These are phyloP conservation scores for Coluber constrictor DNA, from an alignment of 2,797 vertebrate species.

Conservation along the genomic window DNA sequence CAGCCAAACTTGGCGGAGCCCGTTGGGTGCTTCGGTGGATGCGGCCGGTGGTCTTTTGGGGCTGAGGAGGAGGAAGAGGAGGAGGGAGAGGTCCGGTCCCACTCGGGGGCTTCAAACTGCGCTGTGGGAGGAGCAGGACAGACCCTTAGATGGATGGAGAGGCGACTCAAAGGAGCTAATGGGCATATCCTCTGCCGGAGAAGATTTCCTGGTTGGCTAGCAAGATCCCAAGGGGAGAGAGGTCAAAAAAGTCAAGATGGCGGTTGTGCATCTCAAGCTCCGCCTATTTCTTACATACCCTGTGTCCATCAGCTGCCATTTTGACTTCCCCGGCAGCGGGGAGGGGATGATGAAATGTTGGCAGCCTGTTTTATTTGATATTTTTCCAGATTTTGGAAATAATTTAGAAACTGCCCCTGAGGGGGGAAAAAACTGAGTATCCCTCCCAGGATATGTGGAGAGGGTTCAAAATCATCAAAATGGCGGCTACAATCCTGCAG, in stretches of 20 bases:
- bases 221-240: background rate
- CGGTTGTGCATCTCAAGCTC: background rate
- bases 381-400: background rate
- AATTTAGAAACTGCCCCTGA: background rate
- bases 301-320: background rate
- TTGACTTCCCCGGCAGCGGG: background rate
- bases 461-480: background rate
- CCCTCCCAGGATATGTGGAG: background rate
- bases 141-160: background rate
- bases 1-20: conserved; percentile 68
- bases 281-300: background rate
- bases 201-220: background rate
- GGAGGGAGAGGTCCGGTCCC: conserved; percentile 66
- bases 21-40: conserved; percentile 63
- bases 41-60: conserved; percentile 70
- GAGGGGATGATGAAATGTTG: background rate
- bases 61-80: conserved; percentile 66
- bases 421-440: too few relatives aligned
- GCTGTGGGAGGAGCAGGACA: conserved; percentile 64
- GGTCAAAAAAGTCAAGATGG: background rate
- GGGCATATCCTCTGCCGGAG: background rate
- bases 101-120: conserved; percentile 87
- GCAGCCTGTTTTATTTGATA: background rate
- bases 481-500: background rate
- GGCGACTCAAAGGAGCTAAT: background rate